phyloP scores from a whole-genome alignment of 2,888 invertebrate species.

The Drosophila parthenogenetica region DNA sequence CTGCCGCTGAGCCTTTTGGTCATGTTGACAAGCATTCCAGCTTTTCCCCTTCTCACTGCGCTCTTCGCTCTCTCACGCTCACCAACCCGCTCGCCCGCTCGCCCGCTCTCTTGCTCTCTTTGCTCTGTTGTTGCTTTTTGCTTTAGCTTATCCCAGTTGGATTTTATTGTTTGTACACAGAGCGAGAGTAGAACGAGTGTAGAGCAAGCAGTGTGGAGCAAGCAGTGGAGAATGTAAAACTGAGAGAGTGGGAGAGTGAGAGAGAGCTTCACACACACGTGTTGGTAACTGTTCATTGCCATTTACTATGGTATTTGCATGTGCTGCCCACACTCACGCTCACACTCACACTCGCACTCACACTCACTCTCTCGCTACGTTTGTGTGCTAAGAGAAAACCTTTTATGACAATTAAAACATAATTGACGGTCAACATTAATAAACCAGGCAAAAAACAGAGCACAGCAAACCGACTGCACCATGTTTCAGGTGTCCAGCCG shows the following conservation, averaged over 20 bases:
- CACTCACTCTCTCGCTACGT: constrained; percentile 1
- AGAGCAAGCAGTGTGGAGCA: background rate
- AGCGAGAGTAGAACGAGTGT: constrained; percentile 6
- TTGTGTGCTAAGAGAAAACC: constrained; percentile 67
- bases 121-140: constrained; percentile 43
- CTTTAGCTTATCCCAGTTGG: constrained; percentile 75
- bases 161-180: constrained; percentile 70
- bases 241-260: background rate
- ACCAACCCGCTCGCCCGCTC: background rate
- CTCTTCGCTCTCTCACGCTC: background rate
- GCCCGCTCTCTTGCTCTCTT: constrained; percentile 5
- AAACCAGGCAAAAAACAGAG: constrained; percentile 63
- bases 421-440: constrained; percentile 85
- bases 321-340: background rate
- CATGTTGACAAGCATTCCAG: constrained; percentile 71
- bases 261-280: constrained; percentile 24
- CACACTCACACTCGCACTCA: too few species aligned
- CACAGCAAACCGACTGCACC: background rate
- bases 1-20: constrained; percentile 62
- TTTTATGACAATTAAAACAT: constrained; percentile 85
- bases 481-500: constrained; percentile 14
- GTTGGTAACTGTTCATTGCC: constrained; percentile 42
- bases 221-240: background rate
- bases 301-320: constrained; percentile 30
- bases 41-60: background rate